Conservation (phyloP, 2,797 vertebrate species). For the Darevskia mixta region DNA sequence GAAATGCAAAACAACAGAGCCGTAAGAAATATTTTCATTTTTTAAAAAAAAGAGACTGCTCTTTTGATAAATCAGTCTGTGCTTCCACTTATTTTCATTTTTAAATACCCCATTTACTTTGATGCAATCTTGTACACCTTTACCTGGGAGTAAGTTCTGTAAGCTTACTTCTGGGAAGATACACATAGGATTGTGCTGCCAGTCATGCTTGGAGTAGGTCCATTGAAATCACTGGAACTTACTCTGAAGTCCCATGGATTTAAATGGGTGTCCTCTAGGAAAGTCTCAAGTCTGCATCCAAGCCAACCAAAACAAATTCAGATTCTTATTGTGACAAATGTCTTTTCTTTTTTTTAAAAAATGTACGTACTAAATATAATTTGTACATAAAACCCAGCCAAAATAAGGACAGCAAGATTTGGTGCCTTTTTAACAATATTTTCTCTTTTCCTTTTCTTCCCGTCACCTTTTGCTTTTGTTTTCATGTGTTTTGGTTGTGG, state of each 20-base stretch:
- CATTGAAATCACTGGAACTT: not conserved
- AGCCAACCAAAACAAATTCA: slow-evolving; percentile 26
- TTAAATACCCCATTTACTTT: not conserved
- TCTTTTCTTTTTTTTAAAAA: slow-evolving; percentile 14
- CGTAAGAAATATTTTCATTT: not conserved
- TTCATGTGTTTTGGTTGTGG: slow-evolving; percentile 86
- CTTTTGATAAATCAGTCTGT: not conserved
- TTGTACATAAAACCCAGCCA: slow-evolving; percentile 64
- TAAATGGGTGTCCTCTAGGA: not conserved
- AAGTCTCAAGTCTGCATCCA: not conserved
- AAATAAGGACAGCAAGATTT: slow-evolving; percentile 68
- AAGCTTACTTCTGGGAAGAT: too few relatives aligned
- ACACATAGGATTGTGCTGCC: too few relatives aligned
- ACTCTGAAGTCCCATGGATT: not conserved
- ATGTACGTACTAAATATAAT: slow-evolving; percentile 60
- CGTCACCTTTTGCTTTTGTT: slow-evolving; percentile 86
- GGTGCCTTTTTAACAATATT: slow-evolving; percentile 84
- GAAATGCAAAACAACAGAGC: not conserved
- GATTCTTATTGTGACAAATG: slow-evolving; percentile 50
- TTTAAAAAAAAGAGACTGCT: not conserved
- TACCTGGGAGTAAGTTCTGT: too few relatives aligned
- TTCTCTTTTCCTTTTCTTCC: slow-evolving; percentile 86
- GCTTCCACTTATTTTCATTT: not conserved
- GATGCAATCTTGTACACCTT: too few relatives aligned
- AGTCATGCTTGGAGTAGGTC: not conserved